These are phyloP conservation scores for Mycalesis mineus DNA, from an alignment of 2,888 invertebrate species.

Conservation along the genomic window DNA sequence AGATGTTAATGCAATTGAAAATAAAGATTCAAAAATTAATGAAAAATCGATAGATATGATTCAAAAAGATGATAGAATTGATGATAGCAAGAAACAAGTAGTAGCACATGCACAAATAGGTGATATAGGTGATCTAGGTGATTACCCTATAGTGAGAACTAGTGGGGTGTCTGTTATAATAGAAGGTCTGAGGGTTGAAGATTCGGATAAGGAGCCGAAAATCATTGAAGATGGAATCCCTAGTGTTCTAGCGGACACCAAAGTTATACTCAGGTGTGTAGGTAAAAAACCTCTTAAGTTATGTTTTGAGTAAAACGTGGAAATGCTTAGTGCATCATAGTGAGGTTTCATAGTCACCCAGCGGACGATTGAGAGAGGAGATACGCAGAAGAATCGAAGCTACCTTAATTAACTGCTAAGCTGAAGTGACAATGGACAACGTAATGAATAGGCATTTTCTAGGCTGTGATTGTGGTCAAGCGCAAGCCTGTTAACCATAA, in stretches of 20 bases:
- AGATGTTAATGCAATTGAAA: constrained; percentile 10
- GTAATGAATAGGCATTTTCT: too few species aligned
- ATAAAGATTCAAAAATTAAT: constrained; percentile 3
- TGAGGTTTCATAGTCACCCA: too few species aligned
- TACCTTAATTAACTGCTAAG: too few species aligned
- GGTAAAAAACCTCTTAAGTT: too few species aligned
- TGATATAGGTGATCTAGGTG: constrained; percentile 33
- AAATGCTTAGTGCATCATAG: too few species aligned
- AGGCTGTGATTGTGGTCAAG: too few species aligned
- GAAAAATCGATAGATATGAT: constrained; percentile 20
- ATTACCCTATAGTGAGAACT: constrained; percentile 40
- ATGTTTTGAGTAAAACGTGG: too few species aligned
- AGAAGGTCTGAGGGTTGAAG: constrained; percentile 79
- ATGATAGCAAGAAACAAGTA: constrained; percentile 20
- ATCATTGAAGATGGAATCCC: constrained; percentile 81
- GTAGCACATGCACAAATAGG: constrained; percentile 26
- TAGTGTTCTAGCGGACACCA: constrained; percentile 79
- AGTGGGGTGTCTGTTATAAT: constrained; percentile 46
- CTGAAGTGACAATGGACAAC: too few species aligned
- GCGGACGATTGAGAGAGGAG: too few species aligned
- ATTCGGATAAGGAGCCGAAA: constrained; percentile 75
- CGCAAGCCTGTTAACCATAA: too few species aligned
- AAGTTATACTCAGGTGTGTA: constrained; percentile 74
- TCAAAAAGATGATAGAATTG: constrained; percentile 15
- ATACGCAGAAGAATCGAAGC: too few species aligned